These are phyloP conservation scores for Prosapia bicincta DNA, from an alignment of 2,888 invertebrate genomes.

Conservation along the genomic window DNA sequence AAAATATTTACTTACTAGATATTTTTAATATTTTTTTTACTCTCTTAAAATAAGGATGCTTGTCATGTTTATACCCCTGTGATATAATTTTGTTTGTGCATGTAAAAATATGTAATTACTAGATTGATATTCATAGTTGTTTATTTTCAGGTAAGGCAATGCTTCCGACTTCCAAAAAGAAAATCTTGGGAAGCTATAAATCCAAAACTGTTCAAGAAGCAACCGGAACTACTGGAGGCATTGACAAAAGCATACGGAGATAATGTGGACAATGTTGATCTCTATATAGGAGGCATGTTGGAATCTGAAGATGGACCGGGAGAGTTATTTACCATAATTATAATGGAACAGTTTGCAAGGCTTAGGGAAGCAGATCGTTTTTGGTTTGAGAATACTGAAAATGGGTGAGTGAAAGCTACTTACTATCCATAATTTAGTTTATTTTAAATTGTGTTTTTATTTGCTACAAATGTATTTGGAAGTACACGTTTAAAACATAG, in stretches of 20 bases:
- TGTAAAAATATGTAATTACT: no score
- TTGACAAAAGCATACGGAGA: conserved; percentile 78
- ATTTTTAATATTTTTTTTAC: no score
- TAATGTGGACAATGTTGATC: conserved; percentile 82
- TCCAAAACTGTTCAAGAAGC: conserved; percentile 62
- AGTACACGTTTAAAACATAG: no score
- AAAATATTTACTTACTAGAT: no score
- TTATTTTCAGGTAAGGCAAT: conserved; percentile 50
- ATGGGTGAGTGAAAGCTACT: conserved; percentile 79
- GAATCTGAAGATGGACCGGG: conserved; percentile 90
- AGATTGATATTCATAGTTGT: no score
- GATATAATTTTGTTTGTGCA: no score
- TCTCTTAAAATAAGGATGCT: no score
- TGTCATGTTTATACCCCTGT: no score
- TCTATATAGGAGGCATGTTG: conserved; percentile 96
- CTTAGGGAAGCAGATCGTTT: conserved; percentile 93
- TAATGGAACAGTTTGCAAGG: conserved; percentile 88
- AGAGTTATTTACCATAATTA: conserved; percentile 83
- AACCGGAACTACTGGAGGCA: conserved; percentile 68
- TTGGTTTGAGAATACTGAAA: conserved; percentile 94
- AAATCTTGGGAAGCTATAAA: conserved; percentile 72
- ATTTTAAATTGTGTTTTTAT: no score
- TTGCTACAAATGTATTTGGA: no score
- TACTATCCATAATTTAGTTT: no score
- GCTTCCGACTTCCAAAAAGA: conserved; percentile 65